Conservation (phyloP, 2,888 invertebrate species). For the Agrochola lota region DNA sequence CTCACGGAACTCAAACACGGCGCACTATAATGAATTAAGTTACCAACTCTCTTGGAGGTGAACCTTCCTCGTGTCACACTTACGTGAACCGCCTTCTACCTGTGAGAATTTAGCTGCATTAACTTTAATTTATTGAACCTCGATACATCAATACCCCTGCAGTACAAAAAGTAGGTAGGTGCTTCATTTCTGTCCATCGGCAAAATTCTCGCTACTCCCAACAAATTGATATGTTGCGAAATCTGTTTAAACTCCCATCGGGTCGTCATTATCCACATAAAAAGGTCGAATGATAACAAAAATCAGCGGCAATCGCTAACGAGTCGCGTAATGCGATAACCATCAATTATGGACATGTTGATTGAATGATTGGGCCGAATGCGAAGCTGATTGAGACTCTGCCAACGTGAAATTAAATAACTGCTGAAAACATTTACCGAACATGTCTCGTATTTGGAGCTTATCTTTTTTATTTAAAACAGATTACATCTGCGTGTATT, state of each 20-base stretch:
- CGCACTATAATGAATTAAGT: constrained; percentile 89
- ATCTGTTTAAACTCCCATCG: constrained; percentile 60
- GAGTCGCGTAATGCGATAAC: constrained; percentile 81
- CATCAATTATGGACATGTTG: constrained; percentile 81
- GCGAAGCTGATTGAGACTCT: constrained; percentile 79
- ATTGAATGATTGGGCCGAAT: constrained; percentile 81
- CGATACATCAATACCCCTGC: constrained; percentile 33
- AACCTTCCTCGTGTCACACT: constrained; percentile 81
- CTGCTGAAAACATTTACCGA: constrained; percentile 72
- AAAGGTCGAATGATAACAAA: constrained; percentile 70
- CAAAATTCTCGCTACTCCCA: constrained; percentile 16
- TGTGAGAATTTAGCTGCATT: constrained; percentile 50
- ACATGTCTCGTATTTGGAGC: constrained; percentile 58
- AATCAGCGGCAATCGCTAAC: constrained; percentile 77
- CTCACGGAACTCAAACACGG: constrained; percentile 86
- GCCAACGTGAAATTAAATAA: constrained; percentile 80
- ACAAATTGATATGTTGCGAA: constrained; percentile 49
- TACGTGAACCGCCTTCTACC: constrained; percentile 70
- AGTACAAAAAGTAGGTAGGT: constrained; percentile 43
- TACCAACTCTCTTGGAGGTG: constrained; percentile 82
- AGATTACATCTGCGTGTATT: constrained; percentile 28
- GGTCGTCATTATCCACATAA: constrained; percentile 62
- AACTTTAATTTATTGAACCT: constrained; percentile 41
- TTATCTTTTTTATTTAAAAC: constrained; percentile 49
- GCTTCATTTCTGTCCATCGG: constrained; percentile 48